Conservation (phyloP, 2,113 vertebrate genomes). For the Amazona vittata region DNA sequence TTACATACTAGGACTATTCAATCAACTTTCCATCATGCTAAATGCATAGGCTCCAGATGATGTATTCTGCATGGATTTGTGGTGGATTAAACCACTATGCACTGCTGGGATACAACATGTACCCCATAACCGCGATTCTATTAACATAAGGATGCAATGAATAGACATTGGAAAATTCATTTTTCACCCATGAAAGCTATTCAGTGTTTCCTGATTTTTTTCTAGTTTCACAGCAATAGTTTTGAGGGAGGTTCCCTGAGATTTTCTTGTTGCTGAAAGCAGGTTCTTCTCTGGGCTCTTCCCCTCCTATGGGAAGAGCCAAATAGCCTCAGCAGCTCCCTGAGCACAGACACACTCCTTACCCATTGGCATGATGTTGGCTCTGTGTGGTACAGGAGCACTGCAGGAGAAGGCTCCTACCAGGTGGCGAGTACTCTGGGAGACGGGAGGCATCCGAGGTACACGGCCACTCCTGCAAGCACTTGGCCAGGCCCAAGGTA, state of each 20-base stretch:
- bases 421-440: not conserved
- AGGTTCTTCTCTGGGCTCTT: not conserved
- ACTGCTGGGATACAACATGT: accelerated
- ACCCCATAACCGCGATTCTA: not conserved
- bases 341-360: not conserved
- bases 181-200: not conserved
- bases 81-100: not conserved
- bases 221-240: not conserved
- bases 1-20: not conserved
- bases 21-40: not conserved
- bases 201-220: not conserved
- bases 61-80: not conserved
- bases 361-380: accelerated
- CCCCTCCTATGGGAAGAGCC: accelerated
- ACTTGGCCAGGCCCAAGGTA: not conserved
- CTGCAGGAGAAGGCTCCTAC: not conserved
- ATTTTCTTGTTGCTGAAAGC: not conserved
- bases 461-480: not conserved
- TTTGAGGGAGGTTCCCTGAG: not conserved
- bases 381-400: not conserved
- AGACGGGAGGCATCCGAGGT: accelerated
- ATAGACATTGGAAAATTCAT: not conserved
- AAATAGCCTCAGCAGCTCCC: not conserved
- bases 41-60: not conserved
- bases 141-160: accelerated